These are phyloP conservation scores for Philereme vetulata DNA, from an alignment of 2,888 invertebrate genomes.

Conservation along the genomic window DNA sequence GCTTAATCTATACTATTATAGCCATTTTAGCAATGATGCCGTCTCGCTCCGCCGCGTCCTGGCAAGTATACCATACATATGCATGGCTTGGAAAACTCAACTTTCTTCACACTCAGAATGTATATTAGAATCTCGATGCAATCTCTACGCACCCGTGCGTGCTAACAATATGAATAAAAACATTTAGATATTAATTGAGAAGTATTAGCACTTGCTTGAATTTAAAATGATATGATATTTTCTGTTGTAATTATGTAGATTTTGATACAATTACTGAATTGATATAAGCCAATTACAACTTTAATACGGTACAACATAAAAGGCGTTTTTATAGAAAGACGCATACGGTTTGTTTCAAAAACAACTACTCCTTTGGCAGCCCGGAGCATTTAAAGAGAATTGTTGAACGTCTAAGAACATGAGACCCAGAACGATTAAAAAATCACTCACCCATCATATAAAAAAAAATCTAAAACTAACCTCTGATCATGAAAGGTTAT, in stretches of 20 bases:
- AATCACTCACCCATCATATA: too few relatives aligned
- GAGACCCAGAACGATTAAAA: too few relatives aligned
- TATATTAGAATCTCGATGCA: constrained; percentile 67
- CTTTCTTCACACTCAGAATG: constrained; percentile 75
- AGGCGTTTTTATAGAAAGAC: too few relatives aligned
- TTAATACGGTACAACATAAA: too few relatives aligned
- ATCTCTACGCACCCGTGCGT: constrained; percentile 68
- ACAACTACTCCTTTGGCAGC: too few relatives aligned
- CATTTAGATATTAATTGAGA: constrained; percentile 19
- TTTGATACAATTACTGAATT: neutral
- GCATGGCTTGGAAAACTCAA: constrained; percentile 70
- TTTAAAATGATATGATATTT: constrained; percentile 22
- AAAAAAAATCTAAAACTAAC: too few relatives aligned
- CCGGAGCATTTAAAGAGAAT: too few relatives aligned
- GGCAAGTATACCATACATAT: constrained; percentile 59
- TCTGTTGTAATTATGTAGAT: constrained; percentile 6
- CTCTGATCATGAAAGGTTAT: too few relatives aligned
- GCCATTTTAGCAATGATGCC: constrained; percentile 21
- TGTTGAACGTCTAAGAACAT: too few relatives aligned
- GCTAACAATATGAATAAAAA: constrained; percentile 36
- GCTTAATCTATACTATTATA: too few relatives aligned
- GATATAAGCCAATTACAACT: too few relatives aligned
- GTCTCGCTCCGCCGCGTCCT: constrained; percentile 62
- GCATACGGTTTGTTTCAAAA: too few relatives aligned
- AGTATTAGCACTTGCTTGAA: constrained; percentile 15